These are phyloP conservation scores for Leptinotarsa rubiginosa DNA, from an alignment of 2,888 invertebrate species.

Conservation along the genomic window DNA sequence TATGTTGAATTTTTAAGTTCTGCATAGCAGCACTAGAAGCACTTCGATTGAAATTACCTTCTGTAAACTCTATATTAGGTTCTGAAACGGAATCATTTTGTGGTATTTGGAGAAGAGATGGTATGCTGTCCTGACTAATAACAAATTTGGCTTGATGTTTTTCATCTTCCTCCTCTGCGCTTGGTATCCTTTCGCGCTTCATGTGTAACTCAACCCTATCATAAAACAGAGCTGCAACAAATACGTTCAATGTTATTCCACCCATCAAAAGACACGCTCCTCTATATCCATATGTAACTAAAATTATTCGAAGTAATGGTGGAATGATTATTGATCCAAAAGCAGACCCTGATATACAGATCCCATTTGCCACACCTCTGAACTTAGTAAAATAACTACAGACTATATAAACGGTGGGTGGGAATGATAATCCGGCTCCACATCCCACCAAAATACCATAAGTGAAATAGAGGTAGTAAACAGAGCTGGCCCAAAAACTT, in stretches of 20 bases:
- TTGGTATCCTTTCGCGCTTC: constrained; percentile 70
- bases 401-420: constrained; percentile 90
- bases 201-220: constrained; percentile 86
- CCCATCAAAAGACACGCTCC: constrained; percentile 86
- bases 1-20: constrained; percentile 64
- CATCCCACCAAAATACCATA: constrained; percentile 86
- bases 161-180: constrained; percentile 59
- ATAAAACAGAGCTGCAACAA: constrained; percentile 86
- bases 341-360: constrained; percentile 90
- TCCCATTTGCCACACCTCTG: constrained; percentile 86
- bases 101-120: constrained; percentile 59
- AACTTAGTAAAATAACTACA: constrained; percentile 85
- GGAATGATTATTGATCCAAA: constrained; percentile 88
- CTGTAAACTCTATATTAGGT: constrained; percentile 56
- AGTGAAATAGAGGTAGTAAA: constrained; percentile 83
- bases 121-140: constrained; percentile 61
- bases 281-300: constrained; percentile 82
- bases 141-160: constrained; percentile 61
- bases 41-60: constrained; percentile 72
- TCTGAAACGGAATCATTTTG: constrained; percentile 62
- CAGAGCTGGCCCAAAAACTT: constrained; percentile 84
- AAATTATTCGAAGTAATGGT: constrained; percentile 77
- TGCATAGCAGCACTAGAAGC: constrained; percentile 79
- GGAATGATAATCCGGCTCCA: constrained; percentile 88
- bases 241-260: constrained; percentile 84